Evolutionary conservation across 1,140 invertebrate species (phyloP).

Genomic region (Drosophila serrata): DNA sequence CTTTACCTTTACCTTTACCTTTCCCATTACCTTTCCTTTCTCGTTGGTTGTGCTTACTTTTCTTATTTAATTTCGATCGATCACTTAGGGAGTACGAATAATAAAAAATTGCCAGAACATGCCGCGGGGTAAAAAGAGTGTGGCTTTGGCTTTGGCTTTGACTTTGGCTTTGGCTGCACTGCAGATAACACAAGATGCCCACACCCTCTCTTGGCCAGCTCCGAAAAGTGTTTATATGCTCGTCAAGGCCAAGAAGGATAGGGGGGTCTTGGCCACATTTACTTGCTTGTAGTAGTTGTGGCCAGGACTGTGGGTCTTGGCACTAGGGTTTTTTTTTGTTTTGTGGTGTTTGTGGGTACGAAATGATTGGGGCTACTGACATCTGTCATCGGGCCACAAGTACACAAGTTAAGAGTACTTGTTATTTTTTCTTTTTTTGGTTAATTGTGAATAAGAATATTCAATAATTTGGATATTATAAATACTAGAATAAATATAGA

Average conservation of each 20-base stretch:
- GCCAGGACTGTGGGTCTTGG: neutral
- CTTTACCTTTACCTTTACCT: conserved; percentile 51
- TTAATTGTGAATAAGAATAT: conserved; percentile 8
- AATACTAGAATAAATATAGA: neutral
- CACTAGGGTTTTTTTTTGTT: neutral
- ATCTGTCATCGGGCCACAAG: conserved; percentile 9
- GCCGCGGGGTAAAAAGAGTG: conserved; percentile 55
- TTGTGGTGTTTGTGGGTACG: neutral
- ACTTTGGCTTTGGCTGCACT: conserved; percentile 31
- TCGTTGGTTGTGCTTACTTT: conserved; percentile 69
- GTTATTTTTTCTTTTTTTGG: neutral
- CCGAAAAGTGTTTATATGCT: conserved; percentile 33
- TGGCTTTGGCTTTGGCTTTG: too few relatives aligned
- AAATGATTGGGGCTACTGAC: conserved; percentile 16
- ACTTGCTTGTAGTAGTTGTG: neutral
- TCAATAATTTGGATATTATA: too few relatives aligned
- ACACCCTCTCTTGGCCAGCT: conserved; percentile 1
- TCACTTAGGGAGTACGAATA: conserved; percentile 80
- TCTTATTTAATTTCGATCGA: conserved; percentile 83
- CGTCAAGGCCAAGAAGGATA: neutral
- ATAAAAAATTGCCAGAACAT: conserved; percentile 74
- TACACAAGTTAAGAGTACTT: neutral
- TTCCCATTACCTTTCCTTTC: conserved; percentile 35
- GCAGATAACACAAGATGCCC: conserved; percentile 49
- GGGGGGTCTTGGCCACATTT: conserved; percentile 9